These are phyloP conservation scores for Ciconia maguari DNA, from an alignment of 2,113 vertebrate genomes.

Conservation along the genomic window DNA sequence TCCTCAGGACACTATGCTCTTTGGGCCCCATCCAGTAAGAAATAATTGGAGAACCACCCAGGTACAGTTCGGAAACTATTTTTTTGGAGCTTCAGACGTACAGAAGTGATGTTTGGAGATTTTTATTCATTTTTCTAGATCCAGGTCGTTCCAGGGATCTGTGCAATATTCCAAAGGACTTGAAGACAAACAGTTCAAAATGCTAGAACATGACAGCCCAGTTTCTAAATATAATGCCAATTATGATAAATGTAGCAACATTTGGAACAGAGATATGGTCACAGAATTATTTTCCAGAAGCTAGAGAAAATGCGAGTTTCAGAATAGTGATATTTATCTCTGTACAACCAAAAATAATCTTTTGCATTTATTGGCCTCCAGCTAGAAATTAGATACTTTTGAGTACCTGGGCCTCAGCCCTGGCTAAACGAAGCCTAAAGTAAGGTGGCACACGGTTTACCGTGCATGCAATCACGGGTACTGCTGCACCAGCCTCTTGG, in stretches of 20 bases:
- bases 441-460: background rate
- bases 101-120: background rate
- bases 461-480: accelerated
- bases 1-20: background rate
- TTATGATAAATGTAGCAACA: background rate
- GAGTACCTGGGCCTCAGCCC: background rate
- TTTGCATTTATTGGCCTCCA: background rate
- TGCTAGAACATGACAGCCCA: background rate
- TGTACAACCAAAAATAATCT: background rate
- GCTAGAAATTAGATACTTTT: background rate
- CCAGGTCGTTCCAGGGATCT: background rate
- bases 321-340: background rate
- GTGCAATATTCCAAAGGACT: background rate
- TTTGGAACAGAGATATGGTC: background rate
- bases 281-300: background rate
- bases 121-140: background rate
- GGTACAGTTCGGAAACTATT: background rate
- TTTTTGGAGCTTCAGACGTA: background rate
- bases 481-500: background rate
- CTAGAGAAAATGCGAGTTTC: background rate
- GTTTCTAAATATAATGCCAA: conserved; percentile 29
- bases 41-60: background rate
- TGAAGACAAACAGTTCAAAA: conserved; percentile 14
- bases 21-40: conserved; percentile 27
- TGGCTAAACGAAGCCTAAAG: background rate